phyloP scores from a whole-genome alignment of 2,888 invertebrate species.

The Drosophila flavopinicola region DNA sequence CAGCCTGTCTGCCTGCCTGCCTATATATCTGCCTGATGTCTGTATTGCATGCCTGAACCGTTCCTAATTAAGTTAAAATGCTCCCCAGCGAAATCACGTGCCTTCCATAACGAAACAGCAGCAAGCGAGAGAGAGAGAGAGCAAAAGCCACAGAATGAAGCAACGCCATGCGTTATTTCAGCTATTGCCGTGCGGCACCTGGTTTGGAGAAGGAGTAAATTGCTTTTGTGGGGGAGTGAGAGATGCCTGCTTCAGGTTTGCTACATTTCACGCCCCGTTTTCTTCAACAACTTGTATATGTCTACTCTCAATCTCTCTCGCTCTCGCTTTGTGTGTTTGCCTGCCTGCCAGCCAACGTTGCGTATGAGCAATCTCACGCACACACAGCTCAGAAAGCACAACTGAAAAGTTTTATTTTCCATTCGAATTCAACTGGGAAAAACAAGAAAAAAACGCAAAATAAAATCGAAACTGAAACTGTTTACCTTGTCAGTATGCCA shows the following conservation, averaged over 20 bases:
- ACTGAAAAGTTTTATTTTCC: slow-evolving; percentile 38
- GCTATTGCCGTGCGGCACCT: neutral
- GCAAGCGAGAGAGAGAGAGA: slow-evolving; percentile 8
- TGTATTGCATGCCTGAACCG: slow-evolving; percentile 48
- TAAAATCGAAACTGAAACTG: slow-evolving; percentile 56
- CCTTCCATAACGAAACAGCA: slow-evolving; percentile 56
- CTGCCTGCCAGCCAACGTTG: slow-evolving; percentile 39
- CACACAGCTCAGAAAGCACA: slow-evolving; percentile 10
- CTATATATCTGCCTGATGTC: slow-evolving; percentile 1
- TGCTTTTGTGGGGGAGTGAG: slow-evolving; percentile 14
- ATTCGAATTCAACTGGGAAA: slow-evolving; percentile 41
- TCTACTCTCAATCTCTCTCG: slow-evolving; percentile 4
- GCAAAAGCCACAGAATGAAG: slow-evolving; percentile 38
- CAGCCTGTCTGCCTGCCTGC: neutral
- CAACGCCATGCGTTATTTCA: slow-evolving; percentile 41
- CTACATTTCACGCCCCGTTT: slow-evolving; percentile 39
- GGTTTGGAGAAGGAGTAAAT: slow-evolving; percentile 25
- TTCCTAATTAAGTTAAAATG: slow-evolving; percentile 80
- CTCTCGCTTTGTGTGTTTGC: neutral
- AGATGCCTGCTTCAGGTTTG: slow-evolving; percentile 20
- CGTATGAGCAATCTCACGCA: slow-evolving; percentile 67
- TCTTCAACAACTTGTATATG: slow-evolving; percentile 30
- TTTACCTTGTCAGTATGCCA: slow-evolving; percentile 47
- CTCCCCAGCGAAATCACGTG: slow-evolving; percentile 75
- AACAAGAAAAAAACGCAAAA: slow-evolving; percentile 21